A percentile compares a stretch with the other conserved stretches of the same genome.
phyloP scores from a whole-genome alignment of 1,140 invertebrate genomes.

The Amphibalanus amphitrite region DNA sequence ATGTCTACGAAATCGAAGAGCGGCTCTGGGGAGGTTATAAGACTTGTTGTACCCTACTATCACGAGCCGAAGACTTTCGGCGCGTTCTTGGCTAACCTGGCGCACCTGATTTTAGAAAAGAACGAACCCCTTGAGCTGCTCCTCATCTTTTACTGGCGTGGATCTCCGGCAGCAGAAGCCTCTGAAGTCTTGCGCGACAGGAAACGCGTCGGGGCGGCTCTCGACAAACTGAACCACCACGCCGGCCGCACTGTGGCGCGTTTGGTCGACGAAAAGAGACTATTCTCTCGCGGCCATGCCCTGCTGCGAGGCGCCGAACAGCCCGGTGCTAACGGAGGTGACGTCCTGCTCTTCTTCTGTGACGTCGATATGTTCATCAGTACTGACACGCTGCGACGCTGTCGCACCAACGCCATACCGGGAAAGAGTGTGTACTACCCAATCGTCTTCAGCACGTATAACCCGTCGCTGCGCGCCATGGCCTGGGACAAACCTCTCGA shows the following conservation, averaged over 20 bases:
- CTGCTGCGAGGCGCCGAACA: neutral
- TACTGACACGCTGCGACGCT: slow-evolving; percentile 51
- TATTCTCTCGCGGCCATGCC: slow-evolving; percentile 18
- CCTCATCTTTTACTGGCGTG: neutral
- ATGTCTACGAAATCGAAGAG: neutral
- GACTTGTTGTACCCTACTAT: neutral
- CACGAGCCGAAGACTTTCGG: neutral
- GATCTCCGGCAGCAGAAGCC: too few relatives aligned
- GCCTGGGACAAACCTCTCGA: neutral
- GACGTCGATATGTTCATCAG: slow-evolving; percentile 67
- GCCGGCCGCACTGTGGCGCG: neutral
- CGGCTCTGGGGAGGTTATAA: too few relatives aligned
- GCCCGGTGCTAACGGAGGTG: slow-evolving; percentile 21
- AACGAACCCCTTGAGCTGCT: neutral
- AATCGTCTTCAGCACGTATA: slow-evolving; percentile 67
- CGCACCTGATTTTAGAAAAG: neutral
- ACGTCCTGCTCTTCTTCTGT: slow-evolving; percentile 58
- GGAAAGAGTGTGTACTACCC: slow-evolving; percentile 62
- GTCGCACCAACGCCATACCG: slow-evolving; percentile 33
- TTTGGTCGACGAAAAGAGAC: slow-evolving; percentile 11
- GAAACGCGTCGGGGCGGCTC: neutral
- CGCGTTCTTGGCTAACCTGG: neutral
- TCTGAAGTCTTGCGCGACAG: neutral
- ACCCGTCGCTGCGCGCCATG: slow-evolving; percentile 33
- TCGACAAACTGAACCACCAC: neutral